Base-by-base conservation (phyloP, 2,797 vertebrate species). In the Myiotriccus ornatus region DNA sequence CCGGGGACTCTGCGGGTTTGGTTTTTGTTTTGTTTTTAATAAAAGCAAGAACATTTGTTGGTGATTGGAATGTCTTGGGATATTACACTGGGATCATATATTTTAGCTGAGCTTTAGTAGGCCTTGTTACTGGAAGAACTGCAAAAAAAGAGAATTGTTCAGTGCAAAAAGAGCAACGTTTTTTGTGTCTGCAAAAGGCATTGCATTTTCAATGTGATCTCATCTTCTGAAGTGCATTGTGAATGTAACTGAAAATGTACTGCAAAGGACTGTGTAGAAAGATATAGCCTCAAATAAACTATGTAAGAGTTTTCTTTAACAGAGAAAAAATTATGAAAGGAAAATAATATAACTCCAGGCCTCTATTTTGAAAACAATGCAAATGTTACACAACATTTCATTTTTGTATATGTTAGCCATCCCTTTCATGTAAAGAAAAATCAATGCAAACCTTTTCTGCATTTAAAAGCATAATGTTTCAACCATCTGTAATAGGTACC, bases 41-140 rank as follows among this genome's bases (percentile, higher is more conserved):
- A 84, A 95, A 96, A 84, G 39, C 76, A 91, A 94, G 92, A 92
- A 77, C 64, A 75, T 96, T 96, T 94, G 37, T 92, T 94, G 93
- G 76, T 92, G 91, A 87, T 53, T 16, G 9, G 49, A 70, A 89
- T 73, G 68, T 89, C 74, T 86, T 91, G 41, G 62, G 68, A 43
- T 95, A 87, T 87, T 94, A 77, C 60, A 32, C 55, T 73, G 89
- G 93, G 93, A 79, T 65, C 73, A 17, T 75, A 59, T 92, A 84
- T 95, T 95, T 95, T 87, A 95, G 92, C 47, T 91, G 91, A 94
- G 89, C 87, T 94, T 88, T 95, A 55, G 86, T 67, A 43, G 50
- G 77, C 82, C 77, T 94, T 90, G 57, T 43, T 70, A 78, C 65
- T 92, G 93, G 89, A 94, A 95, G 93, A 95, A 89, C 69, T 80